phyloP scores from a whole-genome alignment of 30 jellyfish, hydroid and myxozoan genomes.

The Turritopsis dohrnii region DNA sequence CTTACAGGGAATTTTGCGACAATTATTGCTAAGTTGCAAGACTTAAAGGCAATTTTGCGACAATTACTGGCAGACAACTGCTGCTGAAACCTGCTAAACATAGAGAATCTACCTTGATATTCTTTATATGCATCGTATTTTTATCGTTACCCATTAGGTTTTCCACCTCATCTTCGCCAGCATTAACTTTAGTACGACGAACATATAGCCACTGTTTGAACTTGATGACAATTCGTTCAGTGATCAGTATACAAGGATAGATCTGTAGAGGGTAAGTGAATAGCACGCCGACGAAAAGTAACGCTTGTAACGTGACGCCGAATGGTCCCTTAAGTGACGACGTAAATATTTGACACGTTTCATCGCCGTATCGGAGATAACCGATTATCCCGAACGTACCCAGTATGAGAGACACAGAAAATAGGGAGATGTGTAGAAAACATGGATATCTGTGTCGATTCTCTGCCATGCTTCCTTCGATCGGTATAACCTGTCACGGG shows the following conservation, averaged over 20 bases:
- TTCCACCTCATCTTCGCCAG: slow-evolving; percentile 1
- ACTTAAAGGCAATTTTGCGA: no score
- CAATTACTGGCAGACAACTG: no score
- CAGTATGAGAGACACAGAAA: slow-evolving; percentile 54
- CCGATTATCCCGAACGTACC: slow-evolving; percentile 91
- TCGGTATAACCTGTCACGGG: slow-evolving; percentile 79
- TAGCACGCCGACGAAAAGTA: slow-evolving; percentile 84
- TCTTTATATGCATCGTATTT: neutral
- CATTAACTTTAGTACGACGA: neutral
- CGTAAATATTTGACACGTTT: slow-evolving; percentile 88
- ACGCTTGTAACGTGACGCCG: slow-evolving; percentile 62
- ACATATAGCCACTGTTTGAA: neutral
- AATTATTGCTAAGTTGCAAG: no score
- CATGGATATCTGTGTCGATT: slow-evolving; percentile 84
- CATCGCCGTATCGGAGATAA: slow-evolving; percentile 75
- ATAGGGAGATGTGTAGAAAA: slow-evolving; percentile 74
- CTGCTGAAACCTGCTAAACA: neutral
- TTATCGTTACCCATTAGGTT: neutral
- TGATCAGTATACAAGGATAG: slow-evolving; percentile 81
- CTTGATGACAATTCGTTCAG: slow-evolving; percentile 51
- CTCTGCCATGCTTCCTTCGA: slow-evolving; percentile 99
- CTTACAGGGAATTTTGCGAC: no score
- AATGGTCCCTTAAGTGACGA: slow-evolving; percentile 24
- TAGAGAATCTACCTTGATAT: neutral
- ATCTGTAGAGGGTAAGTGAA: slow-evolving; percentile 95